phyloP scores from a whole-genome alignment of 2,113 vertebrate genomes.

The Boulengeromyrus knoepffleri region DNA sequence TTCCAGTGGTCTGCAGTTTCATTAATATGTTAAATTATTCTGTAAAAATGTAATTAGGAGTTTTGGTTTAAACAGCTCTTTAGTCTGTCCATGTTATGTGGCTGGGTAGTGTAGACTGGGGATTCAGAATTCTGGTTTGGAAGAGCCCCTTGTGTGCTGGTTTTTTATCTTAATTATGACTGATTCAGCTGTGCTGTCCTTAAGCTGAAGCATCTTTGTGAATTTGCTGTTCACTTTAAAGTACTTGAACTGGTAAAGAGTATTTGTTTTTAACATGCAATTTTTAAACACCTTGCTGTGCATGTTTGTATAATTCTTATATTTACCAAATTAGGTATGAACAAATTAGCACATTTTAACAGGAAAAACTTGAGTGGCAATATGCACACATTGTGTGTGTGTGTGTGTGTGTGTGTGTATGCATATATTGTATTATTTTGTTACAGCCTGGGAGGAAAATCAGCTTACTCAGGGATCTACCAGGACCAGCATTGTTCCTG shows the following conservation, averaged over 20 bases:
- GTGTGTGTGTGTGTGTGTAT: background rate
- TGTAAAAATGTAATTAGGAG: background rate
- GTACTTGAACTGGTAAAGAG: background rate
- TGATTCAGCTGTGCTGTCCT: background rate
- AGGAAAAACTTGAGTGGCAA: background rate
- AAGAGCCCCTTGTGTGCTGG: background rate
- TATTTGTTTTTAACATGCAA: background rate
- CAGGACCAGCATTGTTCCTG: background rate
- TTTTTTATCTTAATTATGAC: background rate
- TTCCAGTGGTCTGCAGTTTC: background rate
- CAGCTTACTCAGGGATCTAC: background rate
- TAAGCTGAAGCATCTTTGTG: background rate
- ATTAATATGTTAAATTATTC: too few species aligned
- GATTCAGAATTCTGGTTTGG: background rate
- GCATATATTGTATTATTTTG: background rate
- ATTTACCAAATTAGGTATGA: background rate
- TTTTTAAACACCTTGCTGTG: background rate
- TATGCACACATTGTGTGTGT: background rate
- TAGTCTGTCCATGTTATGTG: background rate
- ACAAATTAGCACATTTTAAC: background rate
- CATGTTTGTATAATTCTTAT: background rate
- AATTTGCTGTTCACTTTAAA: background rate
- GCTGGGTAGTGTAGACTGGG: background rate
- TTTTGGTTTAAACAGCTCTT: constrained; percentile 12
- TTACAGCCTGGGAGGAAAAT: background rate